Evolutionary conservation across 2,888 invertebrate genomes (phyloP), one percentile per base, ranked within the genome.

Genomic region (Branchellion lobata): DNA sequence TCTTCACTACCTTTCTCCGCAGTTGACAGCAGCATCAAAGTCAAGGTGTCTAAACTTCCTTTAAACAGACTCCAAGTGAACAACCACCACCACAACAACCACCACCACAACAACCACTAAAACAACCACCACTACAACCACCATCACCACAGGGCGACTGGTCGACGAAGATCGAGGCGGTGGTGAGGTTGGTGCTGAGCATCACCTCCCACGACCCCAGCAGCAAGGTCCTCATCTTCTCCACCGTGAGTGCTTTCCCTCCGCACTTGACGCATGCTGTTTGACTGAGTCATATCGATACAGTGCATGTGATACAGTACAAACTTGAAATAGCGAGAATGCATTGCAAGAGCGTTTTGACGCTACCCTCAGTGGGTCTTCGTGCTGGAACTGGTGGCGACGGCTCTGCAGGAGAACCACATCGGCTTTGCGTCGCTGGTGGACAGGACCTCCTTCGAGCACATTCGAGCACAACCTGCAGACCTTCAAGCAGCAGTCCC

Each of bases 171-270:
- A 90, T 93, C 2, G 90, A 90, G 80, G 90, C 89, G 14, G 89
- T 93, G 61, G 89, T 92, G 0, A 87, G 89, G 81, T 87, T 90
- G 81, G 85, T 92, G 40, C 81, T 91, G 0, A 85, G 89, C 71
- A 89, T 93, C 33, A 88, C 88, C 81, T 78, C 80, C 31, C 85
- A 88, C 11, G 90, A 92, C 82, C 87, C 89, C 0, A 84, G 86
- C 14, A 91, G 91, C 1, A 93, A 93, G 88, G 88, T 91, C 47
- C 86, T 93, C n/a, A 89, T 93, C 33, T 93, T 93, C 86, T 92
- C 93, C 0, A 89, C 90, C 29, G 90, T 90, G 84, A 86, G 88
- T 85, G 27, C 8, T n/a, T n/a, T n/a, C n/a, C n/a, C n/a, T n/a
- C n/a, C n/a, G n/a, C 57, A 5, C 33, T 47, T 21, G 5, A 18